phyloP scores from a whole-genome alignment of 2,888 invertebrate genomes.

The Caprella mutica region DNA sequence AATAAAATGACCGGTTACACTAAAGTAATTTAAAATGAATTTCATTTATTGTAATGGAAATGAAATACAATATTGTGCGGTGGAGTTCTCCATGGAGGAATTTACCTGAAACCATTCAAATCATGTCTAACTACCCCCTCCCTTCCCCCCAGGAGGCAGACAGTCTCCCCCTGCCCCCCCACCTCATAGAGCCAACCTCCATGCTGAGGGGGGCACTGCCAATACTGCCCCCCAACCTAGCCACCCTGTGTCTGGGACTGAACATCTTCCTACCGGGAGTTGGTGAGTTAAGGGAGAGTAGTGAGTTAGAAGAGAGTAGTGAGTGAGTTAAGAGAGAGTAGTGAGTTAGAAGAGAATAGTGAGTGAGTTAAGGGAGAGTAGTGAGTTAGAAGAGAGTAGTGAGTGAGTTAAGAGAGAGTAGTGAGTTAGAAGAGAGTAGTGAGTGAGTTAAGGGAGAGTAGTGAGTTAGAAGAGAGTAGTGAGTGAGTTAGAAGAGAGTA shows the following conservation, averaged over 20 bases:
- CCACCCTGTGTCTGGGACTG: conserved; percentile 74
- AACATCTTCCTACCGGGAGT: conserved; percentile 67
- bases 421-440: too few species aligned
- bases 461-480: too few species aligned
- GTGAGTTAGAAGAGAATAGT: too few species aligned
- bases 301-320: too few species aligned
- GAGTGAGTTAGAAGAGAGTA: too few species aligned
- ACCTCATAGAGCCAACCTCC: conserved; percentile 44
- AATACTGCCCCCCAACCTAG: conserved; percentile 70
- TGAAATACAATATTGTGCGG: background rate
- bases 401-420: too few species aligned
- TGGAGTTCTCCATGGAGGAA: background rate
- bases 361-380: too few species aligned
- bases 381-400: too few species aligned
- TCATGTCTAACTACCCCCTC: background rate
- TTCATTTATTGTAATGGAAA: background rate
- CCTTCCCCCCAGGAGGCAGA: conserved; percentile 15
- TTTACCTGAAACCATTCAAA: background rate
- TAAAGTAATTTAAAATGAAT: background rate
- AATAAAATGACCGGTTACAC: background rate
- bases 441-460: too few species aligned
- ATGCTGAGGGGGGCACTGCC: conserved; percentile 87
- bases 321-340: too few species aligned
- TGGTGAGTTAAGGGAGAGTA: conserved; percentile 40
- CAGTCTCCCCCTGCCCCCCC: conserved; percentile 23